Percentiles rank a stretch among this genome's conserved stretches.
These are phyloP conservation scores for Myotis davidii DNA, from an alignment of 2,113 vertebrate genomes.

Conservation along the genomic window DNA sequence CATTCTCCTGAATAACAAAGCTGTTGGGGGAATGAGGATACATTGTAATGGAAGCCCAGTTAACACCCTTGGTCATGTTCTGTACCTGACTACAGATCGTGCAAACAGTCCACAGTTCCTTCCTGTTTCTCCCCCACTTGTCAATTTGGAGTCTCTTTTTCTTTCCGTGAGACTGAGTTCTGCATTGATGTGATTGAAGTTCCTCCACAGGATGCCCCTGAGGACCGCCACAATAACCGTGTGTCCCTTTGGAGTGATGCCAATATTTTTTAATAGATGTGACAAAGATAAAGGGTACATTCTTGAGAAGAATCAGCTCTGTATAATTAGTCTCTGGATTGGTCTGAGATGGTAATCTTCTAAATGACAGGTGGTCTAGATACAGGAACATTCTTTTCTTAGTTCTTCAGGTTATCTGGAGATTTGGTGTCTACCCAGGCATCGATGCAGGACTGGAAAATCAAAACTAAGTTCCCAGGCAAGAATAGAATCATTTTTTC, in stretches of 20 bases:
- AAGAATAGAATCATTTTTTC: not conserved
- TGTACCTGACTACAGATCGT: no score
- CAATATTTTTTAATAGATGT: not conserved
- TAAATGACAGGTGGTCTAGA: not conserved
- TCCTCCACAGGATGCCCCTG: not conserved
- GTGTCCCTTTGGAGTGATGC: not conserved
- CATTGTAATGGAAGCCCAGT: no score
- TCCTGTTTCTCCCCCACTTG: no score
- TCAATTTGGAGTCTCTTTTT: not conserved
- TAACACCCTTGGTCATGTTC: no score
- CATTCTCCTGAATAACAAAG: no score
- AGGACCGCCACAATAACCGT: not conserved
- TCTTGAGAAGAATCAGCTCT: not conserved
- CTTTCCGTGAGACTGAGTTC: not conserved
- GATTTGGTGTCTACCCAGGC: not conserved
- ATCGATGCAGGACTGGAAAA: not conserved
- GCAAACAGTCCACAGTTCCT: no score
- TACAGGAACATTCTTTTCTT: not conserved
- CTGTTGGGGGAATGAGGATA: no score
- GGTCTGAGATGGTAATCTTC: not conserved
- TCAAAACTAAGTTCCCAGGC: not conserved
- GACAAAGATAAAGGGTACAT: not conserved
- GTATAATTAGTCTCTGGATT: not conserved
- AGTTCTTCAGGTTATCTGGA: not conserved
- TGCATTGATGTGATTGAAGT: not conserved